Conservation (phyloP, 2,113 vertebrate species). For the Laterallus jamaicensis region DNA sequence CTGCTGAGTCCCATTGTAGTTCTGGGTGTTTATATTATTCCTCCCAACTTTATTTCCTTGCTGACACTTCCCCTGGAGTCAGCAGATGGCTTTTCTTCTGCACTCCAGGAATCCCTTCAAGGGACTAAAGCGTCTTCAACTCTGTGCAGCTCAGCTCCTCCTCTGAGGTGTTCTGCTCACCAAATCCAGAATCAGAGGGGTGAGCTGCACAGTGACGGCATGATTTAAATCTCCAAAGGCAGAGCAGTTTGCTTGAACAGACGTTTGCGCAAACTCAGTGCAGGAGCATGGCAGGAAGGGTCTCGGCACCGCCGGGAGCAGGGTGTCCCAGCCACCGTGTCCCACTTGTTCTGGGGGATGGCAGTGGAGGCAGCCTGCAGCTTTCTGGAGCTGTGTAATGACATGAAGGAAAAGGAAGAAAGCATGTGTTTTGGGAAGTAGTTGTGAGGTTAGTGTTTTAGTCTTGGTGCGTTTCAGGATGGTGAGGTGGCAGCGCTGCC, state of each 20-base stretch:
- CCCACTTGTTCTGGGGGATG: not conserved
- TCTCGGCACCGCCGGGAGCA: not conserved
- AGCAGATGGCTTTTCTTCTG: constrained; percentile 32
- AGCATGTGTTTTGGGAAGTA: not conserved
- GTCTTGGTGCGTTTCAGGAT: not conserved
- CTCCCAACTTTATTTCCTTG: constrained; percentile 25
- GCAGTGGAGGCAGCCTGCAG: not conserved
- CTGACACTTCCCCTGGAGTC: not conserved
- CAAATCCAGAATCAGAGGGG: not conserved
- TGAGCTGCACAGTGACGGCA: not conserved
- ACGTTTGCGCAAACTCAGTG: not conserved
- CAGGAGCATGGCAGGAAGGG: not conserved
- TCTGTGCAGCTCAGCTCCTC: not conserved
- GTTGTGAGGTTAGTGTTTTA: not conserved
- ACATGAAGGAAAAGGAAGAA: no score
- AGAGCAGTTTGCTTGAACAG: not conserved
- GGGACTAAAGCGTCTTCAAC: not conserved
- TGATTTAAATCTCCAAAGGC: not conserved
- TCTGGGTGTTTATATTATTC: not conserved
- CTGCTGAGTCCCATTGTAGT: not conserved
- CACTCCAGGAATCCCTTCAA: constrained; percentile 32
- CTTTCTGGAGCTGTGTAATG: not conserved
- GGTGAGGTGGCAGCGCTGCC: not conserved
- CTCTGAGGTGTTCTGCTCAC: not conserved
- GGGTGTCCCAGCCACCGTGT: no score